These are phyloP conservation scores for Julus scandinavius DNA, from an alignment of 2,888 invertebrate species.

Conservation along the genomic window DNA sequence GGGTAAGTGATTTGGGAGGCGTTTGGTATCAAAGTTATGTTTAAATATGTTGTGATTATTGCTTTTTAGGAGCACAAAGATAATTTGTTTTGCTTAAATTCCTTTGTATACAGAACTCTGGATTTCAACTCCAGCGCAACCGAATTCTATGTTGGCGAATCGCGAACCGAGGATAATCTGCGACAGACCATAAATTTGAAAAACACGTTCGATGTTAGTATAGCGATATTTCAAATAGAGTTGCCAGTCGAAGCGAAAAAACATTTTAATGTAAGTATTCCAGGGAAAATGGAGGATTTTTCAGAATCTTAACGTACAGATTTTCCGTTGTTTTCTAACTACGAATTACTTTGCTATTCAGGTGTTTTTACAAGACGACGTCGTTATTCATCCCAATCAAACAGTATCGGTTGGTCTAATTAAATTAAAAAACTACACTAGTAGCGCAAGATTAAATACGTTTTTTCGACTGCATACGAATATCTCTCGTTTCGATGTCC, in stretches of 20 bases:
- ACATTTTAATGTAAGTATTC: conserved; percentile 72
- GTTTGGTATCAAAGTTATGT: background rate
- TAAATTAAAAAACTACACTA: conserved; percentile 59
- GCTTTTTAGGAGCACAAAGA: background rate
- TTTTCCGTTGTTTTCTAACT: background rate
- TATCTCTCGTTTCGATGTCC: conserved; percentile 77
- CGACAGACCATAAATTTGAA: conserved; percentile 72
- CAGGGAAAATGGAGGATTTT: background rate
- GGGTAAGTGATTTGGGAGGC: conserved; percentile 56
- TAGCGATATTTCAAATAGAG: conserved; percentile 78
- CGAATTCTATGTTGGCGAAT: conserved; percentile 66
- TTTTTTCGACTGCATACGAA: conserved; percentile 77
- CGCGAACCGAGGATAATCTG: conserved; percentile 60
- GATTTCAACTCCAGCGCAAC: conserved; percentile 66
- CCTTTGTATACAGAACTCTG: conserved; percentile 65
- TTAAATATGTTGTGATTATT: background rate
- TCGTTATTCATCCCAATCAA: conserved; percentile 52
- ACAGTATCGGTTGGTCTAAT: conserved; percentile 52
- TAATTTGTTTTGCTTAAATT: background rate
- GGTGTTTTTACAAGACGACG: conserved; percentile 36
- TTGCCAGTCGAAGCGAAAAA: conserved; percentile 72
- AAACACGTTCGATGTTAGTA: conserved; percentile 78
- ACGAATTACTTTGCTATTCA: background rate
- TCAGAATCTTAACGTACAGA: background rate
- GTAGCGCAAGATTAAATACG: conserved; percentile 72